Evolutionary conservation across 2,888 invertebrate species (phyloP).

Genomic region (Callinectes sapidus): DNA sequence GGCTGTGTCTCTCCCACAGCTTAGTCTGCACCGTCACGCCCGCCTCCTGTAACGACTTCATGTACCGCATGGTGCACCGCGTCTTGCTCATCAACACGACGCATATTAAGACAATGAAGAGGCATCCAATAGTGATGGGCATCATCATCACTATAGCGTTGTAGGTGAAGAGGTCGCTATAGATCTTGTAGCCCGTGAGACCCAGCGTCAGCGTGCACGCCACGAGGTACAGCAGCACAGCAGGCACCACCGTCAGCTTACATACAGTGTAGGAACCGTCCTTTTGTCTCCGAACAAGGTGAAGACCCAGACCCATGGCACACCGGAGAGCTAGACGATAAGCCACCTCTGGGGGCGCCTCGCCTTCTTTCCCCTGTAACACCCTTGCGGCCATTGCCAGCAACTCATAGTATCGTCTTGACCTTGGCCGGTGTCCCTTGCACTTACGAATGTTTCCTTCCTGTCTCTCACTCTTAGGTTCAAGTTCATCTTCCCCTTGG

Average conservation of each 20-base stretch:
- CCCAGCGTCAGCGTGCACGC: background rate
- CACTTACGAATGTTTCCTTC: background rate
- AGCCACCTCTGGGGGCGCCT: background rate
- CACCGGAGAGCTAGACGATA: background rate
- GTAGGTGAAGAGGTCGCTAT: background rate
- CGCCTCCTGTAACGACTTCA: conserved; percentile 23
- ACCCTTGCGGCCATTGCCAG: background rate
- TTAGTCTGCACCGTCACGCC: background rate
- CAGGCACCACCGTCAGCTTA: conserved; percentile 26
- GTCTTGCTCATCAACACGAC: conserved; percentile 14
- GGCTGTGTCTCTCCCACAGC: background rate
- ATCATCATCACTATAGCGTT: background rate
- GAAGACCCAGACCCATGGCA: conserved; percentile 41
- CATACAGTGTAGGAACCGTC: conserved; percentile 37
- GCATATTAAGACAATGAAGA: background rate
- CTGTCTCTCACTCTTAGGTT: background rate
- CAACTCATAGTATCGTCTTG: conserved; percentile 10
- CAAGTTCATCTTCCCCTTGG: background rate
- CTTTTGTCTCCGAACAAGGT: background rate
- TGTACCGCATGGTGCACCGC: background rate
- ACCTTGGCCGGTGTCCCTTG: background rate
- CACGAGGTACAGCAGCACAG: conserved; percentile 36
- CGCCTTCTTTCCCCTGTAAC: background rate
- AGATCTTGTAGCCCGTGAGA: background rate
- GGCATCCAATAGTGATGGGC: conserved; percentile 8